Evolutionary conservation across 2,797 vertebrate genomes (phyloP).

Genomic region (Enoplosus armatus): DNA sequence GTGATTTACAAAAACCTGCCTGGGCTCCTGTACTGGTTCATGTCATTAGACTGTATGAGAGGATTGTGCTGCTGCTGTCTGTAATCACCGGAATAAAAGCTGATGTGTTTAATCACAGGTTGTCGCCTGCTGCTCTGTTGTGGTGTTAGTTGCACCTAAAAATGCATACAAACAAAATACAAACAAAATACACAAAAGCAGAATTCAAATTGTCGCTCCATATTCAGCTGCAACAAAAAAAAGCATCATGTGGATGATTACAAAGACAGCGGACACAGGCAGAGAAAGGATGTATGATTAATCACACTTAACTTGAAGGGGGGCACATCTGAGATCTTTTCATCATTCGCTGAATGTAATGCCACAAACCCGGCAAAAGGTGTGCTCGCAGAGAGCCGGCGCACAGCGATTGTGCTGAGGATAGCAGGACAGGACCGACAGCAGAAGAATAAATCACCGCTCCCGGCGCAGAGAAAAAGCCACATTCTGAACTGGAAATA

Average conservation of each 20-base stretch:
- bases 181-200: not conserved
- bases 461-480: conserved; percentile 61
- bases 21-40: conserved; percentile 49
- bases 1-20: conserved; percentile 66
- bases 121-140: conserved; percentile 39
- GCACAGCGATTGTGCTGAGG: conserved; percentile 76
- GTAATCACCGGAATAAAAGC: conserved; percentile 62
- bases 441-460: conserved; percentile 77
- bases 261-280: conserved; percentile 52
- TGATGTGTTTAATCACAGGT: conserved; percentile 66
- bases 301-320: conserved; percentile 58
- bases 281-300: conserved; percentile 62
- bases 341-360: conserved; percentile 76
- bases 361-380: conserved; percentile 57
- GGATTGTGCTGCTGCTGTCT: conserved; percentile 62
- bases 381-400: conserved; percentile 64
- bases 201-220: not conserved
- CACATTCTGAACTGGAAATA: conserved; percentile 73
- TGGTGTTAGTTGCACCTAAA: conserved; percentile 1
- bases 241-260: conserved; percentile 39
- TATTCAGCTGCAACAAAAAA: conserved; percentile 26
- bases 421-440: conserved; percentile 74
- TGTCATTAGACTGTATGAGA: conserved; percentile 59
- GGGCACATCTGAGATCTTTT: conserved; percentile 70
- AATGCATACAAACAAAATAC: not conserved